phyloP scores from a whole-genome alignment of 2,888 invertebrate species.

The Tetrapedia diversipes region DNA sequence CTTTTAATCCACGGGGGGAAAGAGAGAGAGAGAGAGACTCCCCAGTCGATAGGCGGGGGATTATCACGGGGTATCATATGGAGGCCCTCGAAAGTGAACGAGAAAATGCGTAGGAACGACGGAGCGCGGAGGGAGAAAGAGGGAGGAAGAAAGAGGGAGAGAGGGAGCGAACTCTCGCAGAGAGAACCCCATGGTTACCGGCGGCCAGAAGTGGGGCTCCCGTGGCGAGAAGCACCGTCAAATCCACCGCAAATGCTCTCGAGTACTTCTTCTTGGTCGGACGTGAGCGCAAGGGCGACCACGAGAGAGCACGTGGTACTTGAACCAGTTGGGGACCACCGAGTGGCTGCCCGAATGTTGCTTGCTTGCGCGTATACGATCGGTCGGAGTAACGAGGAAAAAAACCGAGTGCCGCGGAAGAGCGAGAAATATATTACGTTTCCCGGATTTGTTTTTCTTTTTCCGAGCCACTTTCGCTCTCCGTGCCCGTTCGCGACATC shows the following conservation, averaged over 20 bases:
- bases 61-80: conserved; percentile 80
- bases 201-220: conserved; percentile 75
- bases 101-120: conserved; percentile 61
- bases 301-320: conserved; percentile 80
- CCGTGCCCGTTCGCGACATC: conserved; percentile 8
- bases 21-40: conserved; percentile 28
- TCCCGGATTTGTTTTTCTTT: conserved; percentile 15
- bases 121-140: conserved; percentile 24
- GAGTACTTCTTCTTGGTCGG: conserved; percentile 81
- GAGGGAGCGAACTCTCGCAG: conserved; percentile 29
- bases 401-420: conserved; percentile 40
- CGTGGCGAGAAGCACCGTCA: conserved; percentile 80
- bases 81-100: conserved; percentile 76
- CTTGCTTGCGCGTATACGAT: conserved; percentile 69
- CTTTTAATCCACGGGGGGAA: conserved; percentile 68
- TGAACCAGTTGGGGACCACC: conserved; percentile 82
- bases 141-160: conserved; percentile 12
- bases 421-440: conserved; percentile 54
- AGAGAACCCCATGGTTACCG: conserved; percentile 75
- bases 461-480: conserved; percentile 18
- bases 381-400: conserved; percentile 60
- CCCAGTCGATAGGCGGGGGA: conserved; percentile 70
- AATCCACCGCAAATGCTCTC: conserved; percentile 83
- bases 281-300: conserved; percentile 81
- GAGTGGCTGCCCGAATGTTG: conserved; percentile 75